Evolutionary conservation across 2,888 invertebrate species (phyloP).

Genomic region (Drosophila leonis): DNA sequence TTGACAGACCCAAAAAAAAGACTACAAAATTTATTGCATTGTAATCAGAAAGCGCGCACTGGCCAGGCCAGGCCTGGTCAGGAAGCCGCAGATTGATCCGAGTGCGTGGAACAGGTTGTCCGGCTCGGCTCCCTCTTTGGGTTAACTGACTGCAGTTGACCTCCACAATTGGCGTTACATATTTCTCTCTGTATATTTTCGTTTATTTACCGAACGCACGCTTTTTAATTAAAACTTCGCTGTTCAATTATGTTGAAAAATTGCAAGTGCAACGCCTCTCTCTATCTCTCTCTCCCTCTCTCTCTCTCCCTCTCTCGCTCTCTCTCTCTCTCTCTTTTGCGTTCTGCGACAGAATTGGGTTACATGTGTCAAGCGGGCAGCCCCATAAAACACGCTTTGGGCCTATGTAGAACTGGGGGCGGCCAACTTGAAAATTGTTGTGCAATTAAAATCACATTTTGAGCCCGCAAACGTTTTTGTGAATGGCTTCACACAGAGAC

Average conservation of each 20-base stretch:
- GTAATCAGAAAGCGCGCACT: constrained; percentile 48
- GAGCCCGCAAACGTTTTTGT: constrained; percentile 63
- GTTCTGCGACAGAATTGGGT: constrained; percentile 81
- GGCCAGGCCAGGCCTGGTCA: constrained; percentile 54
- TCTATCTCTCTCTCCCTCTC: neutral
- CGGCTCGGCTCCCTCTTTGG: constrained; percentile 24
- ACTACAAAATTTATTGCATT: constrained; percentile 62
- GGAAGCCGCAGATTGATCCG: constrained; percentile 53
- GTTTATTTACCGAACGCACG: constrained; percentile 41
- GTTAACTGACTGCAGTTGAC: constrained; percentile 69
- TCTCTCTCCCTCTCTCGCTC: constrained; percentile 7
- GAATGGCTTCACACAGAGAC: constrained; percentile 53
- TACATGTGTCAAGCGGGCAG: constrained; percentile 67
- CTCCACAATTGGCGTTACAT: constrained; percentile 69
- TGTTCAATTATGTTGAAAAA: constrained; percentile 61
- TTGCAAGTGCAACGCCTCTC: constrained; percentile 58
- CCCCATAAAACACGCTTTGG: constrained; percentile 62
- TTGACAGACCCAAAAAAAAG: constrained; percentile 58
- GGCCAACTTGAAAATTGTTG: constrained; percentile 63
- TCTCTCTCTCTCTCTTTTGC: constrained; percentile 13
- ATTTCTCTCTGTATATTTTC: constrained; percentile 43
- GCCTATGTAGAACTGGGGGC: constrained; percentile 73
- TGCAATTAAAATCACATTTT: constrained; percentile 78
- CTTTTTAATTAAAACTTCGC: constrained; percentile 68
- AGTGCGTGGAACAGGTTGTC: constrained; percentile 71